These are phyloP conservation scores for Magallana angulata DNA, from an alignment of 1,140 invertebrate genomes.

Conservation along the genomic window DNA sequence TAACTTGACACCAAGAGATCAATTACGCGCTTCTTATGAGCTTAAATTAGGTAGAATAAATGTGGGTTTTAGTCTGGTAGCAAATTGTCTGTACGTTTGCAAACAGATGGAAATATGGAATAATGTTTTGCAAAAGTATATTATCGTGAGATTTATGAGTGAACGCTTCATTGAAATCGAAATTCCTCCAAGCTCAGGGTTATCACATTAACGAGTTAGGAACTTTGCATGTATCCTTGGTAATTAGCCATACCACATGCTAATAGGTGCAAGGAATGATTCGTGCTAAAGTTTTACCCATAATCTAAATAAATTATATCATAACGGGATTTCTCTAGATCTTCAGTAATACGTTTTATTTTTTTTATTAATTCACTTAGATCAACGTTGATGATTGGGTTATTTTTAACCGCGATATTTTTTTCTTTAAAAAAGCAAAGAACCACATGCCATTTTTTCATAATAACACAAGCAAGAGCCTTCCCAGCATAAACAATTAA, in stretches of 20 bases:
- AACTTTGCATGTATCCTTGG: not conserved
- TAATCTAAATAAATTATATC: not conserved
- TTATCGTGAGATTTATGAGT: not conserved
- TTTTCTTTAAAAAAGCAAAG: not conserved
- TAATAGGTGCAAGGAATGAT: not conserved
- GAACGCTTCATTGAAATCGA: slow-evolving; percentile 2
- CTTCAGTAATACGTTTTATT: not conserved
- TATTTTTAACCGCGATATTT: slow-evolving; percentile 16
- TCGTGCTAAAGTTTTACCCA: not conserved
- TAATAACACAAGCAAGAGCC: slow-evolving; percentile 14
- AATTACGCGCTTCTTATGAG: no score
- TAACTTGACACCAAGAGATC: not conserved
- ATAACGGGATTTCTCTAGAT: not conserved
- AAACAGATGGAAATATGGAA: not conserved
- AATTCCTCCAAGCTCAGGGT: not conserved
- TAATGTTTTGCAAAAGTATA: slow-evolving; percentile 3
- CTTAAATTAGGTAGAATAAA: no score
- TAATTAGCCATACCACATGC: not conserved
- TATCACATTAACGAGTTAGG: not conserved
- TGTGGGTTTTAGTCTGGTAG: no score
- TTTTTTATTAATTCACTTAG: not conserved
- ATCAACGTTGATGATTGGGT: not conserved
- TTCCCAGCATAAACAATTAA: slow-evolving; percentile 28
- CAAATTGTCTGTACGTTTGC: no score
- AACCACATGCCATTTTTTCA: slow-evolving; percentile 13